These are phyloP conservation scores for Axinella damicornis DNA, from an alignment of 37 sponge, comb jelly and placozoan species.

Conservation along the genomic window DNA sequence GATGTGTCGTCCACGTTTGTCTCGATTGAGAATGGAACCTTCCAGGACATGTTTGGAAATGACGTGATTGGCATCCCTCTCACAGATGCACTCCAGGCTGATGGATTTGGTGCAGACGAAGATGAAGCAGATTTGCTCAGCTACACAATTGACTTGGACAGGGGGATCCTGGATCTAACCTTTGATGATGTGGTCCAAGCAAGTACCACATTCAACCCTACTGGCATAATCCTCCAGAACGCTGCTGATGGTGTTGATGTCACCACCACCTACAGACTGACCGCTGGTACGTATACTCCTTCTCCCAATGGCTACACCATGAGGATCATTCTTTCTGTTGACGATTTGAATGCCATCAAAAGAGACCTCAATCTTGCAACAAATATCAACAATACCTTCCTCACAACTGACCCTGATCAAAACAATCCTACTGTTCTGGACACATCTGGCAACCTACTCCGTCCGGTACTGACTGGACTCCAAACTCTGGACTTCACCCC, in stretches of 20 bases:
- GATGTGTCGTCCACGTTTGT: conserved; percentile 25
- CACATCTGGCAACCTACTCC: conserved; percentile 38
- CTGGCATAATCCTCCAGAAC: conserved; percentile 59
- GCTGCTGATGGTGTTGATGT: background rate
- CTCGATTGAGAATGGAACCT: conserved; percentile 66
- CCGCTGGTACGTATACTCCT: conserved; percentile 55
- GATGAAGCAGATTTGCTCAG: conserved; percentile 29
- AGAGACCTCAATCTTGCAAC: conserved; percentile 67
- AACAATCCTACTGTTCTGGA: conserved; percentile 34
- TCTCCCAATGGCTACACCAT: conserved; percentile 67
- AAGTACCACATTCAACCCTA: conserved; percentile 50
- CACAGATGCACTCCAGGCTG: conserved; percentile 38
- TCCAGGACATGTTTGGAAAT: conserved; percentile 81
- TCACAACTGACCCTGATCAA: conserved; percentile 46
- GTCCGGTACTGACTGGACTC: conserved; percentile 34
- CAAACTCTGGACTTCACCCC: conserved; percentile 68
- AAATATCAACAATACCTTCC: conserved; percentile 67
- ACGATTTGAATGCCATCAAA: conserved; percentile 87
- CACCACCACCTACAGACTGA: conserved; percentile 57
- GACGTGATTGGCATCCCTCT: conserved; percentile 49
- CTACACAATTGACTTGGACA: conserved; percentile 85
- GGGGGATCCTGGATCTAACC: conserved; percentile 76
- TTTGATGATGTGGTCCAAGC: conserved; percentile 82
- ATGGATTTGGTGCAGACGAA: conserved; percentile 22
- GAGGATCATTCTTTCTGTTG: conserved; percentile 56